phyloP scores from a whole-genome alignment of 2,113 vertebrate genomes.

The Malurus elegans region DNA sequence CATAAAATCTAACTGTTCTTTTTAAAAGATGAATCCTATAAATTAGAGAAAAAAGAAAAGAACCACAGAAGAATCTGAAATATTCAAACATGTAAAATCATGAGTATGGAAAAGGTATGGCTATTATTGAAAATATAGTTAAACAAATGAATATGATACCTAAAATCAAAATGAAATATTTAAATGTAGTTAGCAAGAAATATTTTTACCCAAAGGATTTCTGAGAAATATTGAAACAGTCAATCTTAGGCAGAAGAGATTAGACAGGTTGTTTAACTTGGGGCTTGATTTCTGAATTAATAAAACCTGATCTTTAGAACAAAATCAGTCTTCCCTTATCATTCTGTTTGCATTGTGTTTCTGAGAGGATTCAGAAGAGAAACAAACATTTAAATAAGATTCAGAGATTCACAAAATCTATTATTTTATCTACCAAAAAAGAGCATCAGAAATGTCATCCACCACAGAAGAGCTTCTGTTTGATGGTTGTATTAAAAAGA shows the following conservation, averaged over 20 bases:
- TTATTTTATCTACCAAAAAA: neutral
- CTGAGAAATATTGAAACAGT: neutral
- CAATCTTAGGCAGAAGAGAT: neutral
- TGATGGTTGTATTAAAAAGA: neutral
- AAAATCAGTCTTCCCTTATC: neutral
- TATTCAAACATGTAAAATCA: neutral
- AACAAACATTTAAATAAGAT: neutral
- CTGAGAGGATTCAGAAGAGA: neutral
- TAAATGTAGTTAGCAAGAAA: neutral
- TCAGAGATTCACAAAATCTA: neutral
- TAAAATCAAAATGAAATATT: neutral
- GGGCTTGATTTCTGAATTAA: neutral
- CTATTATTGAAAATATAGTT: neutral
- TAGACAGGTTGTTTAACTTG: neutral
- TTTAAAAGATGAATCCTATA: neutral
- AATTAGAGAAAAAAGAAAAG: neutral
- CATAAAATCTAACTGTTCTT: neutral
- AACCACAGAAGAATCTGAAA: neutral
- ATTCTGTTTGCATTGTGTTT: neutral
- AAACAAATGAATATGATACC: neutral
- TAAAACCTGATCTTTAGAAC: neutral
- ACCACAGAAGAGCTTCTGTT: neutral
- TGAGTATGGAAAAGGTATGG: rapidly evolving
- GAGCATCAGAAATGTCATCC: neutral
- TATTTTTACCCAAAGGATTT: neutral